Conservation (phyloP, 1,140 invertebrate species). For the Hydropsyche tenuis region DNA sequence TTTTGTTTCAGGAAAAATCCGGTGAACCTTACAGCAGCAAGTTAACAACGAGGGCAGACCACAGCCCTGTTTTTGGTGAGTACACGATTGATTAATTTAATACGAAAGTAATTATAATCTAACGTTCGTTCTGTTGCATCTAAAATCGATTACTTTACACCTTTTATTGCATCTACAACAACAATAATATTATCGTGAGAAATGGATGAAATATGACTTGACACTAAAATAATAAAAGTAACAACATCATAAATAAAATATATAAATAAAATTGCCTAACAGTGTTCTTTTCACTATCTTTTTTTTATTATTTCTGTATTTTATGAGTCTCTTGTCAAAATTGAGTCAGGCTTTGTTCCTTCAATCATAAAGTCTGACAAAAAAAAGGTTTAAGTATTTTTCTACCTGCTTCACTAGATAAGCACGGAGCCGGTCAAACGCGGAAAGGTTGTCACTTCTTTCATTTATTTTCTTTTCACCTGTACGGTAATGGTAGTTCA, state of each 20-base stretch:
- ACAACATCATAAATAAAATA: conserved; percentile 36
- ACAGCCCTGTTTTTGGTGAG: conserved; percentile 87
- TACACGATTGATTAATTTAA: too few relatives aligned
- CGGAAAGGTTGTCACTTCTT: conserved; percentile 32
- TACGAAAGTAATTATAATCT: background rate
- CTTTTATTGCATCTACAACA: background rate
- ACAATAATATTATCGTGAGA: conserved; percentile 7
- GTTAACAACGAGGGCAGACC: conserved; percentile 77
- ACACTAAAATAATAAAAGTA: conserved; percentile 39
- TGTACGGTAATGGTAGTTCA: background rate
- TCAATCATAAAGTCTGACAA: conserved; percentile 47
- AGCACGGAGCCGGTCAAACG: conserved; percentile 1
- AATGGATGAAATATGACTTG: conserved; percentile 38
- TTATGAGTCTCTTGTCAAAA: conserved; percentile 45
- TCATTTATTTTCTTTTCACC: conserved; percentile 7
- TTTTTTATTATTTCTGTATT: conserved; percentile 34
- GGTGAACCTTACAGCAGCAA: conserved; percentile 77
- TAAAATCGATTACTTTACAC: conserved; percentile 3
- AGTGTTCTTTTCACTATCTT: conserved; percentile 21
- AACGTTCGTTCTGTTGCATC: background rate
- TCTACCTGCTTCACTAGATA: conserved; percentile 45
- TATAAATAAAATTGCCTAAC: conserved; percentile 38
- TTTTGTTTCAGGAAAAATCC: conserved; percentile 78
- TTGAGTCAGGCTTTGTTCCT: conserved; percentile 47
- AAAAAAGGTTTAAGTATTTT: conserved; percentile 46